phyloP scores from a whole-genome alignment of 1,140 invertebrate species.

The Hycleus cichorii region DNA sequence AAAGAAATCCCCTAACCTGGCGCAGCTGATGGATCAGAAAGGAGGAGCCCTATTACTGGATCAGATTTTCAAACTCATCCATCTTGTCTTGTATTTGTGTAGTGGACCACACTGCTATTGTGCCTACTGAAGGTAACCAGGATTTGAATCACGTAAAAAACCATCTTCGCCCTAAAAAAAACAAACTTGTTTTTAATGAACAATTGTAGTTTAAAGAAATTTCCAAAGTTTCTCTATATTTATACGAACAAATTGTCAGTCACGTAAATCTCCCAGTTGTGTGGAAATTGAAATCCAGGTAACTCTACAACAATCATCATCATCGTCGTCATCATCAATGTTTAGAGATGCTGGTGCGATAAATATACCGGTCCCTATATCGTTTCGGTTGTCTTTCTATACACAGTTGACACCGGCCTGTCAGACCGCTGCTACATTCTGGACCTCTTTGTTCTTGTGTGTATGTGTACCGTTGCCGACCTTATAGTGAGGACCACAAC shows the following conservation, averaged over 20 bases:
- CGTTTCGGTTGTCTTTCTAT: conserved; percentile 13
- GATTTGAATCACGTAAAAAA: conserved; percentile 4
- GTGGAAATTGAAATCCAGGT: too few species aligned
- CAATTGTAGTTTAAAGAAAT: too few species aligned
- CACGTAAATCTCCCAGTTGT: too few species aligned
- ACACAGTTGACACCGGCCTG: conserved; percentile 14
- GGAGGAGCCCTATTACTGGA: too few species aligned
- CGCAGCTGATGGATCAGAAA: too few species aligned
- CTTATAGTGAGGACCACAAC: not conserved
- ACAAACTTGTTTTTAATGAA: too few species aligned
- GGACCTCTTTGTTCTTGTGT: conserved; percentile 5
- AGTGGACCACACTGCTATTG: conserved; percentile 32
- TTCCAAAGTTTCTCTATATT: too few species aligned
- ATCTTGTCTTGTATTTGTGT: conserved; percentile 34
- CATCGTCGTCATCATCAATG: too few species aligned
- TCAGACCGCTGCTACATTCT: conserved; percentile 13
- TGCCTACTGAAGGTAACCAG: conserved; percentile 6
- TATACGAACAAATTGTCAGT: too few species aligned
- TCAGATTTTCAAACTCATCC: conserved; percentile 29
- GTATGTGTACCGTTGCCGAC: conserved; percentile 7
- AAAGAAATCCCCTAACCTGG: too few species aligned
- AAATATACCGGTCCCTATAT: conserved; percentile 17
- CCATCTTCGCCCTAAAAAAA: too few species aligned
- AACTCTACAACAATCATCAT: too few species aligned
- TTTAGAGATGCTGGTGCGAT: conserved; percentile 10